A percentile compares a stretch with the other conserved stretches of the same genome.
phyloP scores from a whole-genome alignment of 1,140 invertebrate species.

The Pseudomyrmex sp. region DNA sequence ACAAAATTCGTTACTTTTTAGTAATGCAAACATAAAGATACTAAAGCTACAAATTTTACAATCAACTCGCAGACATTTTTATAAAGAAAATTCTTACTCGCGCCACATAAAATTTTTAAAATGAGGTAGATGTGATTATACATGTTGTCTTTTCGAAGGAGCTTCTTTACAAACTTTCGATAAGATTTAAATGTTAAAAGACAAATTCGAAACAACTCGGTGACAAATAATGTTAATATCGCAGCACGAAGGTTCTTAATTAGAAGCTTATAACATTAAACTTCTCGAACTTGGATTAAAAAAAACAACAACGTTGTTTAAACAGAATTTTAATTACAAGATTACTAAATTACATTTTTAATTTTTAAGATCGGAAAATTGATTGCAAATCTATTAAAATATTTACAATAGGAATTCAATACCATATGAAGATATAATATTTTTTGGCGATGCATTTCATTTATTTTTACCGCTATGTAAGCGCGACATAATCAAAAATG shows the following conservation, averaged over 20 bases:
- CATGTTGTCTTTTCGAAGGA: no score
- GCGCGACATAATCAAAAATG: no score
- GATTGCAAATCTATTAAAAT: background rate
- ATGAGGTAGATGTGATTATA: no score
- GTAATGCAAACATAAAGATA: background rate
- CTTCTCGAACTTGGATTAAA: background rate
- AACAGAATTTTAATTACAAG: background rate
- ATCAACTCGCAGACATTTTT: no score
- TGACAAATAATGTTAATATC: no score
- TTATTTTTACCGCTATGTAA: slow-evolving; percentile 20
- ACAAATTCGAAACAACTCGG: no score
- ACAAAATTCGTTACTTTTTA: background rate
- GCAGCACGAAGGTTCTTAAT: background rate
- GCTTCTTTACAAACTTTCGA: no score
- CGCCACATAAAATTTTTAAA: no score
- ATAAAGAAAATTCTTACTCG: no score
- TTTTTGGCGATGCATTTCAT: background rate
- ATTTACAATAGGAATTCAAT: background rate
- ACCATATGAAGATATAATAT: background rate
- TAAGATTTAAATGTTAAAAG: no score
- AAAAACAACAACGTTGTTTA: background rate
- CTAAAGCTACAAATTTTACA: no score
- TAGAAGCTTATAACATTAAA: slow-evolving; percentile 8
- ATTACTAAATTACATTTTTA: background rate
- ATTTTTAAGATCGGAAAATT: background rate